Base-by-base conservation (phyloP, 2,113 vertebrate genomes). In the Gambusia holbrooki region DNA sequence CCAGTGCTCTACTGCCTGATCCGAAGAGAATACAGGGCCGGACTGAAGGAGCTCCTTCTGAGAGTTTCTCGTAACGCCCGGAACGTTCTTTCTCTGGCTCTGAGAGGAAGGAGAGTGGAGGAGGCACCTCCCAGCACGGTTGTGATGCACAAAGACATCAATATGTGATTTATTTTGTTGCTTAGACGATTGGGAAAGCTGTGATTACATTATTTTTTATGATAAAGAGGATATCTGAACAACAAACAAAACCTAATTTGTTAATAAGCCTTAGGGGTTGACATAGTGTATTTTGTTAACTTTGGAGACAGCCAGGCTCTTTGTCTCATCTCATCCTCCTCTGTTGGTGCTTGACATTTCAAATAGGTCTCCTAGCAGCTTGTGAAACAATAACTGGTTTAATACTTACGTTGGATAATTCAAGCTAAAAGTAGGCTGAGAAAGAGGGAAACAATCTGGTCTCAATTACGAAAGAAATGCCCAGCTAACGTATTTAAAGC, bases 1-100 rank as follows among this genome's bases (percentile, higher is more conserved):
- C 95, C 95, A 0, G 91, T 96, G 77, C 92, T 96, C 64, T 96
- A 96, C 93, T 96, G 95, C 80, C 92, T 96, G 71, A 93, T 95
- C 80, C 87, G 94, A 1, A 88, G 89, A 40, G 95, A 96, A 85
- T 95, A 95, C 84, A 76, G 93, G 25, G 87, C 87, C 0, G 93
- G 90, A 13, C 91, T 96, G 29, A 93, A 93, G 77, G 85, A 90
- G 27, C 89, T 95, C 15, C 88, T 95, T 48, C 86, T 93, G 51
- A 79, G 92, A 42, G 87, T 92, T 54, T 92, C 90, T 9, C 92
- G 32, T 15, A 89, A 92, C 5, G 17, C 88, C 60, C 88, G 42
- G 4, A 85, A 72, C 48, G 58, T 93, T 42, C 68, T 91, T 63
- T 90, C 77, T 0, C 74, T 87, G 66, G 77, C 82, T 29, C 76